Base-by-base conservation (phyloP, 1,140 invertebrate genomes). In the Vanessa tameamea region DNA sequence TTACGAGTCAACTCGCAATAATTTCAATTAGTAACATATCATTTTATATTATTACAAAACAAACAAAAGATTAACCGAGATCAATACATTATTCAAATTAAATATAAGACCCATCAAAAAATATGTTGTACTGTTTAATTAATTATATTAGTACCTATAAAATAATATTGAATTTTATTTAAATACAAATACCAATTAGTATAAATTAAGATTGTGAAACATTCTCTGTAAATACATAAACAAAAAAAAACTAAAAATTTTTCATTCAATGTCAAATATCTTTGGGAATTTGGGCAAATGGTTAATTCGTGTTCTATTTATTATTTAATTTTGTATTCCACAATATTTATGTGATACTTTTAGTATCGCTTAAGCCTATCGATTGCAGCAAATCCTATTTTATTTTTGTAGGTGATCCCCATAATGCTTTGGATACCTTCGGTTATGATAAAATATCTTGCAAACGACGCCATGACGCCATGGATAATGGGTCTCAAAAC, bases 401-500 rank as follows among this genome's bases (percentile, higher is more conserved):
- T 75, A 78, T 81, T 82, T 87, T 85, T 81, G 70, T 82, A 82
- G 73, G 71, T 82, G 78, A 79, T 79, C 78, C 67, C 73, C 71
- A 74, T 83, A 81, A 81, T 79, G 73, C 77, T 31, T 37, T 61
- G 69, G 78, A 84, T 82, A 85, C 83, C 78, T 85, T 78, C 70
- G 73, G 76, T 82, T 86, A 87, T 88, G 85, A 88, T 85, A 80
- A 83, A 88, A 88, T 86, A 82, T 87, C 82, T 87, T 80, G 69
- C 66, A 75, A 81, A 80, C 76, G 70, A 73, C 75, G 75, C 78
- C 84, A 82, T 84, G 84, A 84, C 83, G 82, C 77, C 82, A 78
- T 68, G 79, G 77, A 80, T 75, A 76, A 79, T 77, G 78, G 71
- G 72, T 75, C 48, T 47, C 14, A n/a, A 65, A 50, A 64, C 64